Evolutionary conservation across 2,797 vertebrate genomes (phyloP), one percentile per base, ranked within the genome.

Genomic region (Erpetoichthys calabaricus): DNA sequence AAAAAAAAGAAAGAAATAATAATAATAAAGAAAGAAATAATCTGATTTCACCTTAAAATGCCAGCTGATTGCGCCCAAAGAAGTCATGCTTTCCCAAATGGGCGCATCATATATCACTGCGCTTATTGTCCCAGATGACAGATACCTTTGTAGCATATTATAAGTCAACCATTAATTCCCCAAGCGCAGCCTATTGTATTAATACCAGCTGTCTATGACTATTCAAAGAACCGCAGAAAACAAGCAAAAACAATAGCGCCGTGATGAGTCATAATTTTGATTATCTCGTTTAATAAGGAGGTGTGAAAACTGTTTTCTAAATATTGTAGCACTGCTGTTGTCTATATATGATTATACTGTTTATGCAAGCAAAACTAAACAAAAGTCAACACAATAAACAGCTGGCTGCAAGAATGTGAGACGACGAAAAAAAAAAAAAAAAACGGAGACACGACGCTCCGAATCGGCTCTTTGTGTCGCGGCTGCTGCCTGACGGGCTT

Each of bases 261-360:
- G 85, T 85, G 86, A 89, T 91, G 88, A 91, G 86, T 89, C 86
- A 88, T 86, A 89, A 89, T 89, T 87, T 88, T 87, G 82, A 87
- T 88, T 85, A 82, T 85, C 85, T 88, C 82, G 84, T 83, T 88
- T 82, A 90, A 89, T 90, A 89, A 90, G 83, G 88, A 89, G 88
- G 88, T 90, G 86, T 88, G 87, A 86, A 89, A 89, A 88, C 85
- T 89, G 88, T 91, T 91, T 89, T 90, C 88, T 89, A 89, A 90
- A 91, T 89, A 90, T 90, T 90, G 86, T 89, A 86, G 83, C 85
- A 83, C 84, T 82, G 80, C 84, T 87, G 85, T 84, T 87, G 85
- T 87, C 85, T 88, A 83, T 88, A 88, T 87, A 85, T 90, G 87
- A 91, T 90, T 89, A 88, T 86, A 86, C 88, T 89, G 85, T 89